Conservation (phyloP, 35 echinoderm and acorn worm species). For the Lytechinus variegatus region DNA sequence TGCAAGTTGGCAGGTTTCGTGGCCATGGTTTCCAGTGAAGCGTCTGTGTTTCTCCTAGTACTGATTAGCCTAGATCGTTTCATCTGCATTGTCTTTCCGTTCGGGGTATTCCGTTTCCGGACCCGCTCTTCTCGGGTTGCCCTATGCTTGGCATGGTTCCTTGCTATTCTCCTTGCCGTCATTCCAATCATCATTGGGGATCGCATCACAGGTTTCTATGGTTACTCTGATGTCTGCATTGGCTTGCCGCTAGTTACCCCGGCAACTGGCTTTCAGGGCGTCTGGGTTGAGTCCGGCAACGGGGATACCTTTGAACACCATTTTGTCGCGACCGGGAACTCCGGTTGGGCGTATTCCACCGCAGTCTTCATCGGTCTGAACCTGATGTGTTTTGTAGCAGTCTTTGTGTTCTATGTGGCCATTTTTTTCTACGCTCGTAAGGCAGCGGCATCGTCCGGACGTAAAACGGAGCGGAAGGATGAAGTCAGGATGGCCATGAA, state of each 20-base stretch:
- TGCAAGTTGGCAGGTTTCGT: conserved; percentile 68
- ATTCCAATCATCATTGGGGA: conserved; percentile 45
- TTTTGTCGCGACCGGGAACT: not conserved
- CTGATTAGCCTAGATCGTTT: conserved; percentile 73
- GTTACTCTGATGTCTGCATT: conserved; percentile 67
- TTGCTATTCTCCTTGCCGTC: conserved; percentile 44
- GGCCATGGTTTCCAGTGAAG: conserved; percentile 63
- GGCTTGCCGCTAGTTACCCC: conserved; percentile 59
- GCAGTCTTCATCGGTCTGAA: conserved; percentile 64
- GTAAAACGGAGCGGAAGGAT: conserved; percentile 51
- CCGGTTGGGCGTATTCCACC: conserved; percentile 62
- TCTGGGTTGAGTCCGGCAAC: conserved; percentile 24
- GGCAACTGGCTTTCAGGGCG: conserved; percentile 20
- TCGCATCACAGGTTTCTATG: conserved; percentile 53
- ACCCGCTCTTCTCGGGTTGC: conserved; percentile 33
- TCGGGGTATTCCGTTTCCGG: conserved; percentile 50
- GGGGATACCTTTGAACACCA: not conserved
- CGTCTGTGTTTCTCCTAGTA: conserved; percentile 60
- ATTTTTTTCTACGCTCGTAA: conserved; percentile 55
- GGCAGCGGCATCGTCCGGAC: not conserved
- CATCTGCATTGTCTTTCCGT: conserved; percentile 73
- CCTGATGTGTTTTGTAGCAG: conserved; percentile 57
- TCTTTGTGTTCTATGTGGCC: conserved; percentile 51
- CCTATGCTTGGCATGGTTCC: conserved; percentile 20
- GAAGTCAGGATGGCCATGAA: conserved; percentile 85